Base-by-base conservation (phyloP, 1,140 invertebrate species). In the Drosophila ananassae region DNA sequence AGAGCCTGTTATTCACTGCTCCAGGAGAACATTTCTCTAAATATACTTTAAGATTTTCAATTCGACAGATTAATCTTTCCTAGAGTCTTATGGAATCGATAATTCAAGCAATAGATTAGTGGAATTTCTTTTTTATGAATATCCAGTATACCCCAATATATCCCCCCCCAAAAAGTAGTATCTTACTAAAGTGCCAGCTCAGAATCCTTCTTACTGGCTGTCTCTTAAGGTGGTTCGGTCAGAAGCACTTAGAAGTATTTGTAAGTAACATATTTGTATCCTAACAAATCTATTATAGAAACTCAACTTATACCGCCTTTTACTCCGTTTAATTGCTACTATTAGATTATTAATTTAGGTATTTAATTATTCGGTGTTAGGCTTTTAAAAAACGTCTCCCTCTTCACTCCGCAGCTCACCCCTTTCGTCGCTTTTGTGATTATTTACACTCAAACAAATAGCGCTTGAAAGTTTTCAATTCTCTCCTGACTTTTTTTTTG, bases 401-500 rank as follows among this genome's bases (percentile, higher is more conserved):
- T 60, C 12, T 25, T 9, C 9, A 12, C 21, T 44, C 30, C 28
- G 30, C 24, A 30, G 32, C 34, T 22, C 30, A 9, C 46, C 41
- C 37, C 46, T 24, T 21, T 51, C 22, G 58, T 69, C 74, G 34
- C 41, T 73, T 80, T 77, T 85, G 81, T 81, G 81, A 85, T 87
- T 85, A 87, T 87, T 85, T 85, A 85, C 82, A 87, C 81, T 81
- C 81, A 85, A 85, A 85, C 82, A 89, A 89, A 83, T 89, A 89
- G 76, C 82, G 72, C 84, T 89, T 83, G 71, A 87, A 87, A 87
- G 66, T 87, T 89, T 89, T 41, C 46, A 39, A 50, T 58, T 75
- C 28, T 48, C 48, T 34, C 25, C 55, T 34, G 24, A 50, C 50
- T 59, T 47, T 47, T 60, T 34, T 50, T 39, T 58, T 44, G 47